Evolutionary conservation across 2,888 invertebrate species (phyloP).

Genomic region (Ennomos quercinarius): DNA sequence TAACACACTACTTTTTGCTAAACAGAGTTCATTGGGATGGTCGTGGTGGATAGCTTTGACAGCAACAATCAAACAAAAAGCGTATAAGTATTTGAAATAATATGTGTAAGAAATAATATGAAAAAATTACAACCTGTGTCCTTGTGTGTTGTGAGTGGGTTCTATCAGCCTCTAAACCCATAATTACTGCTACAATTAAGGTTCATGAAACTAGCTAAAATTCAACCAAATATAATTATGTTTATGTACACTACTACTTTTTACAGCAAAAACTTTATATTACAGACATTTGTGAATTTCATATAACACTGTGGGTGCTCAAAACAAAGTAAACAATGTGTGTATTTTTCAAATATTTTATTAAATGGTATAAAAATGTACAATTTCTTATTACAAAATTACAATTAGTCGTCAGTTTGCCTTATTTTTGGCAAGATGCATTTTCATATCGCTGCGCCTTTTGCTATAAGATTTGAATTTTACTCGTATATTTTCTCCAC

Average conservation of each 20-base stretch:
- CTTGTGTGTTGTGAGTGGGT: conserved; percentile 44
- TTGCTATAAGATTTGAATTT: conserved; percentile 24
- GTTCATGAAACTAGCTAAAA: conserved; percentile 49
- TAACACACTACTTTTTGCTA: no score
- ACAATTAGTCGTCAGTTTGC: conserved; percentile 55
- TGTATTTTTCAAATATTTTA: conserved; percentile 73
- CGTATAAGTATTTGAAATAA: not conserved
- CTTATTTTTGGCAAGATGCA: conserved; percentile 36
- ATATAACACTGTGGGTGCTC: conserved; percentile 1
- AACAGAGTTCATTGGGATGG: no score
- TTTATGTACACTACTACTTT: conserved; percentile 12
- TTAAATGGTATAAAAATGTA: conserved; percentile 81
- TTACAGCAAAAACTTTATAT: conserved; percentile 10
- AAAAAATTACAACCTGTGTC: conserved; percentile 61
- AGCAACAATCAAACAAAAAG: not conserved
- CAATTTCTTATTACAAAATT: conserved; percentile 69
- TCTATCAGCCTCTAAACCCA: conserved; percentile 49
- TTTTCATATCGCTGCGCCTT: conserved; percentile 44
- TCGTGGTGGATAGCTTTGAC: no score
- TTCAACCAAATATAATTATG: conserved; percentile 30
- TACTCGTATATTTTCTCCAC: conserved; percentile 30
- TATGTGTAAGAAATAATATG: not conserved
- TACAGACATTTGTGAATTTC: conserved; percentile 18
- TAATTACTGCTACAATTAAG: conserved; percentile 44
- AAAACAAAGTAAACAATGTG: conserved; percentile 53